Percentiles rank a stretch among this genome's conserved stretches.
These are phyloP conservation scores for Lycaon pictus DNA, from an alignment of 2,113 vertebrate genomes.

Conservation along the genomic window DNA sequence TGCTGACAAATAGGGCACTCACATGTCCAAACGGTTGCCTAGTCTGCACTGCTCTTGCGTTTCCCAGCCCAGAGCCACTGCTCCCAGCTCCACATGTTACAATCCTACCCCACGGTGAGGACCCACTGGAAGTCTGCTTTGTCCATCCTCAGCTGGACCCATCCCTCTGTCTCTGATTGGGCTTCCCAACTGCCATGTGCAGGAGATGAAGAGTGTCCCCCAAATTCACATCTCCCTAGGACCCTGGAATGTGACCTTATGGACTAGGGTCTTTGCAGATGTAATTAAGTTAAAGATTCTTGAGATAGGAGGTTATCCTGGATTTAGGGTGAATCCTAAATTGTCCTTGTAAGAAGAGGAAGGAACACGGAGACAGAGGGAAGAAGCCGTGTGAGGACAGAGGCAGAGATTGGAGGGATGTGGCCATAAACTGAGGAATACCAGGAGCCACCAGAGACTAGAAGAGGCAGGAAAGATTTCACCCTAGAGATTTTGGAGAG, in stretches of 20 bases:
- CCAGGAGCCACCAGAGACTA: neutral
- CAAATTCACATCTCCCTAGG: neutral
- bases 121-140: neutral
- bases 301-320: neutral
- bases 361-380: neutral
- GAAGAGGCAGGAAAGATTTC: neutral
- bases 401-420: neutral
- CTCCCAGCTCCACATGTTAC: neutral
- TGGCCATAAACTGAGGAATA: neutral
- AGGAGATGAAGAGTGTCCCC: neutral
- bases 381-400: neutral
- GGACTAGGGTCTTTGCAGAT: neutral
- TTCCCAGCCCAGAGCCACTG: neutral
- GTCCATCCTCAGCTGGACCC: neutral
- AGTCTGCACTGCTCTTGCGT: neutral
- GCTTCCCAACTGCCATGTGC: neutral
- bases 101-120: accelerated
- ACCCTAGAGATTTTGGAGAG: accelerated
- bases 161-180: neutral
- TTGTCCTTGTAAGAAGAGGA: neutral
- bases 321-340: neutral
- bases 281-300: neutral
- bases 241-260: neutral
- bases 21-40: neutral
- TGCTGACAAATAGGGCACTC: accelerated